Percentiles rank a stretch among this genome's conserved stretches.
Evolutionary conservation across 2,888 invertebrate genomes (phyloP).

Genomic region (Papilio gigon): DNA sequence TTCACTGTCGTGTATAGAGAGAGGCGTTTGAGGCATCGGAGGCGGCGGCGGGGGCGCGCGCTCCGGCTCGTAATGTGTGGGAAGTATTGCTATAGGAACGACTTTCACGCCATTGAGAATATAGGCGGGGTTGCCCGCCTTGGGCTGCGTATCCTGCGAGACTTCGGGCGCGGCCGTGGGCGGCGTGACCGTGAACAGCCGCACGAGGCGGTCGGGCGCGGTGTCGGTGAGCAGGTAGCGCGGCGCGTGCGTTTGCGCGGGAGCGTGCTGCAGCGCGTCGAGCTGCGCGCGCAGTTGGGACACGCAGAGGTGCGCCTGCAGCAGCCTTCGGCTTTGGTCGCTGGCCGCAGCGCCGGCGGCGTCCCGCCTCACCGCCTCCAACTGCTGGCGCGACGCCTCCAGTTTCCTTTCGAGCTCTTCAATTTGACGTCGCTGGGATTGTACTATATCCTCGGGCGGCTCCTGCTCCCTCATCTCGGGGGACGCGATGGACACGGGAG

Average conservation of each 20-base stretch:
- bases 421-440: slow-evolving; percentile 91
- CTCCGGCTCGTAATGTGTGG: slow-evolving; percentile 72
- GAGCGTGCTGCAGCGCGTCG: slow-evolving; percentile 82
- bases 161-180: slow-evolving; percentile 49
- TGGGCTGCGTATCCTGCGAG: slow-evolving; percentile 50
- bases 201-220: slow-evolving; percentile 61
- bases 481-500: slow-evolving; percentile 70
- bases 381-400: slow-evolving; percentile 88
- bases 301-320: slow-evolving; percentile 85
- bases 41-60: slow-evolving; percentile 63
- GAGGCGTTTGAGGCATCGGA: slow-evolving; percentile 58
- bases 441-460: slow-evolving; percentile 87
- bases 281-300: slow-evolving; percentile 83
- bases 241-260: slow-evolving; percentile 70
- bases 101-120: slow-evolving; percentile 85
- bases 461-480: slow-evolving; percentile 68
- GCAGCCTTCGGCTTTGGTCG: slow-evolving; percentile 73
- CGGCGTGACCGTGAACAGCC: slow-evolving; percentile 67
- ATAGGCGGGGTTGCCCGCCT: slow-evolving; percentile 78
- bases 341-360: slow-evolving; percentile 79
- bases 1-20: slow-evolving; percentile 61
- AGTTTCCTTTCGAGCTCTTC: slow-evolving; percentile 92
- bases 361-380: slow-evolving; percentile 86
- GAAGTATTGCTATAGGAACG: slow-evolving; percentile 77
- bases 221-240: slow-evolving; percentile 67